Conservation (phyloP, 2,797 vertebrate genomes). For the Rhinoraja longicauda region DNA sequence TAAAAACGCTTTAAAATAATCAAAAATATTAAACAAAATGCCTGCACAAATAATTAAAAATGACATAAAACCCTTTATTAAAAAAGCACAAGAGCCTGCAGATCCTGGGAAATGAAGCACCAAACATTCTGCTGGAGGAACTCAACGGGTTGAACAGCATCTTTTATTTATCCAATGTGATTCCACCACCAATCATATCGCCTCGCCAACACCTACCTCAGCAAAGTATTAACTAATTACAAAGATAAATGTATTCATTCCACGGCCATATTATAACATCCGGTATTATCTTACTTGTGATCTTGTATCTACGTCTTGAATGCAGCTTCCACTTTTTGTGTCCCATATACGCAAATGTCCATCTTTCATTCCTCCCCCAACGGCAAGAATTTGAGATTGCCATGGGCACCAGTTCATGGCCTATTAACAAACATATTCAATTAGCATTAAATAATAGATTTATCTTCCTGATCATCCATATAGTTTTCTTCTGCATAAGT, state of each 20-base stretch:
- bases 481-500: neutral
- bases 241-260: neutral
- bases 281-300: constrained; percentile 60
- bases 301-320: constrained; percentile 55
- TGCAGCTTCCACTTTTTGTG: constrained; percentile 52
- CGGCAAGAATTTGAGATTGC: constrained; percentile 59
- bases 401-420: constrained; percentile 71
- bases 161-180: too few species aligned
- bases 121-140: too few species aligned
- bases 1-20: too few species aligned
- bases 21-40: too few species aligned
- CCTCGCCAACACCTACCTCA: too few species aligned
- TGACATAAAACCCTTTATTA: too few species aligned
- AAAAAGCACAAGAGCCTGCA: too few species aligned
- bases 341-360: constrained; percentile 65
- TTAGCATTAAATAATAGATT: neutral
- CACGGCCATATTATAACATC: neutral
- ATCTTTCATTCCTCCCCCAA: constrained; percentile 67
- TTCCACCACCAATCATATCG: too few species aligned
- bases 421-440: constrained; percentile 46
- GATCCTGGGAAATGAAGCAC: too few species aligned
- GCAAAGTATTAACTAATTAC: too few species aligned
- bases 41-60: too few species aligned
- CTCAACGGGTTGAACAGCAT: too few species aligned
- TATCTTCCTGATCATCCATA: neutral